Conservation (phyloP, 2,888 invertebrate species). For the Podabrus alpinus region DNA sequence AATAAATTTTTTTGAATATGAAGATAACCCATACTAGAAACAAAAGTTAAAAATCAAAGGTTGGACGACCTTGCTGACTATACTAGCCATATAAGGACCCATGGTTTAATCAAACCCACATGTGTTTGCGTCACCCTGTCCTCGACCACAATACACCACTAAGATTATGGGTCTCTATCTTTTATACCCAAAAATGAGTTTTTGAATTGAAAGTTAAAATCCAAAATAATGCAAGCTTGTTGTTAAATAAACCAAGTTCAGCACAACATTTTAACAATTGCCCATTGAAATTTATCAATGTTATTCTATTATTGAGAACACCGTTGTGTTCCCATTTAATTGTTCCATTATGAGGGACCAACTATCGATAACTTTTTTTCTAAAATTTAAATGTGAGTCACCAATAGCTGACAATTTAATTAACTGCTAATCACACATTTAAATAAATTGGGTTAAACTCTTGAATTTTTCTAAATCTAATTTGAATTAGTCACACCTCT, state of each 20-base stretch:
- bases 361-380: conserved; percentile 13
- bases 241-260: background rate
- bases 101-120: conserved; percentile 35
- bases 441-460: conserved; percentile 3
- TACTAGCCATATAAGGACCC: conserved; percentile 47
- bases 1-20: background rate
- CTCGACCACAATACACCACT: conserved; percentile 32
- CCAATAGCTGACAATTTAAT: background rate
- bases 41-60: background rate
- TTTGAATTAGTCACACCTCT: background rate
- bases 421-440: background rate
- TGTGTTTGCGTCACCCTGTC: conserved; percentile 46
- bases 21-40: background rate
- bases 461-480: background rate
- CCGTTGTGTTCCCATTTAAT: background rate
- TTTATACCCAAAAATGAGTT: background rate
- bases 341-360: background rate
- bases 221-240: background rate
- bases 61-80: conserved; percentile 42
- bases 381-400: conserved; percentile 14
- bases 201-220: background rate
- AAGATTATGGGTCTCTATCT: conserved; percentile 1
- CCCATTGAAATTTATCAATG: background rate
- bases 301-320: conserved; percentile 1
- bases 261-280: background rate